phyloP scores from a whole-genome alignment of 2,113 vertebrate genomes.

The Calonectris borealis region DNA sequence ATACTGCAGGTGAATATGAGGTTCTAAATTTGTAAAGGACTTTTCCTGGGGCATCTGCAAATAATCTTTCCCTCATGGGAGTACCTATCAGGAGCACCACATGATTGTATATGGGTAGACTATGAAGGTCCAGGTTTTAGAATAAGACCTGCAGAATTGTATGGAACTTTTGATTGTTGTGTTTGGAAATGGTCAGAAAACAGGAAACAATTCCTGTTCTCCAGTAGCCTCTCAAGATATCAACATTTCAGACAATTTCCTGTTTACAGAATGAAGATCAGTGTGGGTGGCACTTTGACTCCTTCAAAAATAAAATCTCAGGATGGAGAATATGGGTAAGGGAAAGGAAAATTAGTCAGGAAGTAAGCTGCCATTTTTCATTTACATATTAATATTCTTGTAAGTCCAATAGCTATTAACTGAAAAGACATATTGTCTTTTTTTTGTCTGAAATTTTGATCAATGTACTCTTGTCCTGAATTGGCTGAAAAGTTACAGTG shows the following conservation, averaged over 20 bases:
- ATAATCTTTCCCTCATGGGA: neutral
- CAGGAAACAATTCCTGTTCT: conserved; percentile 70
- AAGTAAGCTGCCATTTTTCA: neutral
- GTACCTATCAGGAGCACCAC: neutral
- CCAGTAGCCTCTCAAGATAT: conserved; percentile 56
- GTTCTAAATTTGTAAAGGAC: neutral
- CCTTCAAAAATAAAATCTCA: neutral
- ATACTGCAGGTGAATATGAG: neutral
- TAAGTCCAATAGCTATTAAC: neutral
- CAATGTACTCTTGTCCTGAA: neutral
- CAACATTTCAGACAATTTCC: conserved; percentile 64
- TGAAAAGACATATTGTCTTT: neutral
- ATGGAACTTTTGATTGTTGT: conserved; percentile 19
- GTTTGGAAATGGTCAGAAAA: conserved; percentile 60
- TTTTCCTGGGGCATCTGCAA: neutral
- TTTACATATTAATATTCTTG: neutral
- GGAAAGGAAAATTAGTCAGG: neutral
- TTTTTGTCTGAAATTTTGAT: neutral
- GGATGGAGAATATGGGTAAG: neutral
- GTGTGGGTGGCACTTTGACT: neutral
- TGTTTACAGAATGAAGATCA: neutral
- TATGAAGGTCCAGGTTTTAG: neutral
- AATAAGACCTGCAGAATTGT: neutral
- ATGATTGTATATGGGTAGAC: neutral
- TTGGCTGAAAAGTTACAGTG: neutral